Conservation (phyloP, 2,797 vertebrate genomes). For the Amblyraja radiata region DNA sequence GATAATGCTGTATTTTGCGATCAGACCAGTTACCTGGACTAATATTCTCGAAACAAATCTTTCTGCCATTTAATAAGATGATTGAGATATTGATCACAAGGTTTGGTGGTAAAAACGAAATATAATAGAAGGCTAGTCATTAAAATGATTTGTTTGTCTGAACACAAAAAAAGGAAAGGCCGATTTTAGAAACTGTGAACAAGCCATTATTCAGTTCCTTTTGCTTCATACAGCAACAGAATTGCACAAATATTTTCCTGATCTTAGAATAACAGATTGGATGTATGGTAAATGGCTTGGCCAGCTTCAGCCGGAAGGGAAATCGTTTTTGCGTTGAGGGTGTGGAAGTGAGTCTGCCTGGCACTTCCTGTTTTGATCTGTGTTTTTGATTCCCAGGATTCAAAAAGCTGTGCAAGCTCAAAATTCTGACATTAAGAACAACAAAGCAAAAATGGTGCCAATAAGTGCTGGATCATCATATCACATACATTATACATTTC, state of each 20-base stretch:
- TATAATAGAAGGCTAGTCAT: background rate
- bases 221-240: background rate
- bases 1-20: background rate
- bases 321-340: background rate
- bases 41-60: background rate
- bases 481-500: background rate
- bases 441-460: background rate
- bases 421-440: background rate
- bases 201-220: conserved; percentile 24
- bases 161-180: conserved; percentile 24
- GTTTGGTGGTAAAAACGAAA: background rate
- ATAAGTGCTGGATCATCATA: background rate
- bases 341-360: conserved; percentile 15
- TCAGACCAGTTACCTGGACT: background rate
- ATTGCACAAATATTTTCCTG: conserved; percentile 29
- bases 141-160: conserved; percentile 14
- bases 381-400: conserved; percentile 15
- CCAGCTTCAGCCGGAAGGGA: conserved; percentile 7
- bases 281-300: conserved; percentile 7
- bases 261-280: conserved; percentile 19
- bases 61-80: background rate
- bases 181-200: conserved; percentile 25
- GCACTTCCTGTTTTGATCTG: background rate
- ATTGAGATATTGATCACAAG: background rate
- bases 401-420: background rate